Conservation (phyloP, 1,140 invertebrate genomes). For the Lordiphosa collinella region DNA sequence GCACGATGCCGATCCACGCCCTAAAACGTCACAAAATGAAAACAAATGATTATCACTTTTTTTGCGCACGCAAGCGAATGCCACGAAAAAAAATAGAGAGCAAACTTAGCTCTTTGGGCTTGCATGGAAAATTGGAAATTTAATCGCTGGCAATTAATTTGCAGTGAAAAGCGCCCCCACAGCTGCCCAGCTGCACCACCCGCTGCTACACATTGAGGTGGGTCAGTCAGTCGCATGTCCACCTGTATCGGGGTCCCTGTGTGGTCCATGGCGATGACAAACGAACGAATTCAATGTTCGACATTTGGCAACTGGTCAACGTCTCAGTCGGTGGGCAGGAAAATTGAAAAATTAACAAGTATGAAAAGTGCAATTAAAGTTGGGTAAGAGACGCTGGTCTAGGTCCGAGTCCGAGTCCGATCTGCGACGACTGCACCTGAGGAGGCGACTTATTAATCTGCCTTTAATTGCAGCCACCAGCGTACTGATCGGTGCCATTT, state of each 20-base stretch:
- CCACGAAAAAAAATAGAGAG: no score
- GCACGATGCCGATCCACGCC: constrained; percentile 5
- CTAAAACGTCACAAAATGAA: constrained; percentile 28
- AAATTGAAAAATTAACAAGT: constrained; percentile 78
- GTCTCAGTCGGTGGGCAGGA: constrained; percentile 59
- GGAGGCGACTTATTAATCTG: constrained; percentile 69
- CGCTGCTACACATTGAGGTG: constrained; percentile 59
- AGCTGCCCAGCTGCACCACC: constrained; percentile 50
- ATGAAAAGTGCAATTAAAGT: constrained; percentile 78
- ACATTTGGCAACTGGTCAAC: constrained; percentile 59
- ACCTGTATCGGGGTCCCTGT: constrained; percentile 62
- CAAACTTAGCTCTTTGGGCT: constrained; percentile 17
- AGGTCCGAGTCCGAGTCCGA: no score
- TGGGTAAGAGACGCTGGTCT: no score
- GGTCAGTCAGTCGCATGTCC: constrained; percentile 72
- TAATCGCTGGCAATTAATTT: constrained; percentile 77
- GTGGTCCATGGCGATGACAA: constrained; percentile 50
- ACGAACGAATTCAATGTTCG: constrained; percentile 49
- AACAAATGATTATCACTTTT: constrained; percentile 49
- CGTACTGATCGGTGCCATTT: constrained; percentile 37
- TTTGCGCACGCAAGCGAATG: no score
- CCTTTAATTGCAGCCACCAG: constrained; percentile 61
- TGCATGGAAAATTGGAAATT: constrained; percentile 78
- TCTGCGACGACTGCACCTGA: constrained; percentile 41
- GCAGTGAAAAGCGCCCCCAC: constrained; percentile 57